Evolutionary conservation across 2,797 vertebrate species (phyloP), one percentile per base, ranked within the genome.

Genomic region (Etheostoma perlongum): DNA sequence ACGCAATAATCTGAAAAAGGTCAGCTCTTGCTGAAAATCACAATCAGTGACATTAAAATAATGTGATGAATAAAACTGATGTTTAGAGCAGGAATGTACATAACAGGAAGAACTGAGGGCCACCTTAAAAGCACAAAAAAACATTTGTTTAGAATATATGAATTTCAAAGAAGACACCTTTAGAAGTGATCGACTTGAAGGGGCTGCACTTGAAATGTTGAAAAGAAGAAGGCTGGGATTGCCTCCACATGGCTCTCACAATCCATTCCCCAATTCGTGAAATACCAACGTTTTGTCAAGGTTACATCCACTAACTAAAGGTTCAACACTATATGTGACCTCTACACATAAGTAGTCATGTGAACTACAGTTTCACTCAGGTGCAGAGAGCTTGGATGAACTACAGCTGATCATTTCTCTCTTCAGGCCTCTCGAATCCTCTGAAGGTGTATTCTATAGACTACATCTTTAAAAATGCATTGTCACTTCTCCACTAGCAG

Each of bases 21-120:
- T 89, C 87, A 88, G 27, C 40, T 47, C n/a, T 21, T 14, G 79
- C 83, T 82, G 55, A 81, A 85, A 81, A 66, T 78, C 79, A 59
- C 53, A 86, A 76, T 82, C 81, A 82, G 75, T 90, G 89, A 91
- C 88, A 90, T 90, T 88, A 85, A 85, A 83, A 59, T 84, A 84
- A 90, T 3, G 1, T 5, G 68, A 82, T 82, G 80, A 89, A 82
- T 88, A 83, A 84, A 82, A 81, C 23, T n/a, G 54, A 67, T 57
- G 72, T 27, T 69, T 71, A 67, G 63, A 76, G 61, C 46, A 68
- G 51, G 47, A 72, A 55, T 23, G 19, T 61, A 16, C 18, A n/a
- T 3, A 59, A 62, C 19, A 72, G 67, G 30, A 67, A 42, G 53
- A 60, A 67, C 14, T 49, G 33, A 82, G 76, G 66, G 58, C 76